phyloP scores from a whole-genome alignment of 2,113 vertebrate genomes.

The Carettochelys insculpta region DNA sequence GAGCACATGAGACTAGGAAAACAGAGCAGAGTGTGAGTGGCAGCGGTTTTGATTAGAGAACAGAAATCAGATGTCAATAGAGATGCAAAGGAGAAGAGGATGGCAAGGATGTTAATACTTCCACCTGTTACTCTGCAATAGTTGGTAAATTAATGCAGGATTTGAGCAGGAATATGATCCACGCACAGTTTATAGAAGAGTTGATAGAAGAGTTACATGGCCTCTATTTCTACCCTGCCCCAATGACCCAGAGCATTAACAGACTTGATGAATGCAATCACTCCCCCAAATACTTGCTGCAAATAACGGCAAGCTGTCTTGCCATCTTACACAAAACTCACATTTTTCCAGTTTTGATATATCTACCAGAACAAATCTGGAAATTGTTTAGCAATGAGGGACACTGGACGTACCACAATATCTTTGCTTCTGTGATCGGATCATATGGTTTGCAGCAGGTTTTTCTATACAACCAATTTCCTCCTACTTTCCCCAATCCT shows the following conservation, averaged over 20 bases:
- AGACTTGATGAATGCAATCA: not conserved
- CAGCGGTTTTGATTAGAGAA: not conserved
- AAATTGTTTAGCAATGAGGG: not conserved
- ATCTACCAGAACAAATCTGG: not conserved
- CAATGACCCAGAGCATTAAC: not conserved
- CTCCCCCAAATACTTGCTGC: not conserved
- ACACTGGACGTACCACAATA: not conserved
- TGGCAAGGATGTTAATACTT: not conserved
- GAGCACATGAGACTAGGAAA: not conserved
- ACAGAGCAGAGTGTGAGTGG: not conserved
- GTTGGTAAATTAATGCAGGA: not conserved
- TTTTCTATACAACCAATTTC: not conserved
- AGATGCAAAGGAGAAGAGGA: not conserved
- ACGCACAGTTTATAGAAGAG: no score
- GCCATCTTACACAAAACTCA: not conserved
- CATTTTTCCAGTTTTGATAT: not conserved
- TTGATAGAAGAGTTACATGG: not conserved
- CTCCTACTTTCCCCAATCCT: not conserved
- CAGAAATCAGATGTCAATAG: not conserved
- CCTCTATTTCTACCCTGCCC: not conserved
- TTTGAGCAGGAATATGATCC: not conserved
- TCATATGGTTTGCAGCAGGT: not conserved
- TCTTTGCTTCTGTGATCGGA: not conserved
- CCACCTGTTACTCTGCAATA: conserved; percentile 5
- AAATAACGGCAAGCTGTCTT: not conserved